These are phyloP conservation scores for Heteractis magnifica DNA, from an alignment of 92 coral and sea anemone genomes.

Conservation along the genomic window DNA sequence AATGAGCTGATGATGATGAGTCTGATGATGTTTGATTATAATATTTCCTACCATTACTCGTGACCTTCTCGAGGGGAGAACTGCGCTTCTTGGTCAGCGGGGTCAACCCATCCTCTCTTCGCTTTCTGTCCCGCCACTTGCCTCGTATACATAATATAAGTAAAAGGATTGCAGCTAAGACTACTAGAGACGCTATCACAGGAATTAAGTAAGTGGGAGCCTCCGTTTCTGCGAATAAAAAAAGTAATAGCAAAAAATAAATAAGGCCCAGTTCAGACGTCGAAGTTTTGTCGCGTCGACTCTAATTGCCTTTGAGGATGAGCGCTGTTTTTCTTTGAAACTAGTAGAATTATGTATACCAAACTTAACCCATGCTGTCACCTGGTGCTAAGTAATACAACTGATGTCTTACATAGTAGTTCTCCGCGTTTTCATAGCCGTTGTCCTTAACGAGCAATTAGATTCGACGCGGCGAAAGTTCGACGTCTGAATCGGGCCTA, in stretches of 20 bases:
- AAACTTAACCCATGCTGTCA: no score
- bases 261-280: background rate
- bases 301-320: no score
- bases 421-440: no score
- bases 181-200: conserved; percentile 89
- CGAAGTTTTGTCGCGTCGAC: no score
- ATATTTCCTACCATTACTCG: conserved; percentile 62
- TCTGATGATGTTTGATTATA: conserved; percentile 83
- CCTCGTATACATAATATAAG: conserved; percentile 86
- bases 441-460: no score
- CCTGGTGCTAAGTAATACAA: no score
- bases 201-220: conserved; percentile 92
- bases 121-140: conserved; percentile 75
- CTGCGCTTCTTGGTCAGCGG: conserved; percentile 74
- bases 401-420: no score
- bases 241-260: background rate
- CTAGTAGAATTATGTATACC: no score
- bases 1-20: conserved; percentile 71
- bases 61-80: conserved; percentile 57
- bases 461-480: no score
- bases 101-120: conserved; percentile 67
- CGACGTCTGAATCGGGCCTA: no score
- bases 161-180: conserved; percentile 80
- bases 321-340: no score
- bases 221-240: conserved; percentile 37